Percentiles rank a stretch among this genome's conserved stretches.
These are phyloP conservation scores for Acronicta leporina DNA, from an alignment of 2,888 invertebrate species.

Conservation along the genomic window DNA sequence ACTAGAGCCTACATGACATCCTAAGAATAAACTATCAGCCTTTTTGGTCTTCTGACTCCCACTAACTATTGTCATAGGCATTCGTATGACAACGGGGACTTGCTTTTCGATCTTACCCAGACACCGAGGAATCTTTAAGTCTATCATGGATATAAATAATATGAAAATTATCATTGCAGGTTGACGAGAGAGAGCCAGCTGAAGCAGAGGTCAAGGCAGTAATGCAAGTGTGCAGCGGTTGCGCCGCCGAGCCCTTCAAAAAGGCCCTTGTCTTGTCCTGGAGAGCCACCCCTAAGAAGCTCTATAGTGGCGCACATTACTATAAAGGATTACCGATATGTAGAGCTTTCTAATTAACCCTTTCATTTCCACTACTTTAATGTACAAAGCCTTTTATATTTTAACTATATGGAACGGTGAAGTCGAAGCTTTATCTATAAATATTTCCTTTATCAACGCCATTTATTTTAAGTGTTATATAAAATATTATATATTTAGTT, in stretches of 20 bases:
- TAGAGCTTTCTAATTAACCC: constrained; percentile 86
- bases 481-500: constrained; percentile 37
- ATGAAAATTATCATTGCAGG: constrained; percentile 72
- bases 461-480: constrained; percentile 56
- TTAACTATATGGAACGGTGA: constrained; percentile 19
- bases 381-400: constrained; percentile 49
- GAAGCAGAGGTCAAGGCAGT: constrained; percentile 95
- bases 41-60: no score
- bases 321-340: constrained; percentile 91
- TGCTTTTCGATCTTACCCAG: no score
- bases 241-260: constrained; percentile 93
- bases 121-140: no score
- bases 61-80: no score
- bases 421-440: constrained; percentile 30
- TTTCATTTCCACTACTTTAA: constrained; percentile 15
- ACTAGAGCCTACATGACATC: no score
- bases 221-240: constrained; percentile 93
- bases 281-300: constrained; percentile 92
- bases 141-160: background rate
- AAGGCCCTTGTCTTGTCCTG: constrained; percentile 94
- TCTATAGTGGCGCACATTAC: constrained; percentile 92
- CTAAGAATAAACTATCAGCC: no score
- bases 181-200: constrained; percentile 94
- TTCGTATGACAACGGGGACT: no score
- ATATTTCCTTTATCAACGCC: constrained; percentile 47